Evolutionary conservation across 92 coral and sea anemone species (phyloP), one percentile per base, ranked within the genome.

Genomic region (Paragorgia papillata): DNA sequence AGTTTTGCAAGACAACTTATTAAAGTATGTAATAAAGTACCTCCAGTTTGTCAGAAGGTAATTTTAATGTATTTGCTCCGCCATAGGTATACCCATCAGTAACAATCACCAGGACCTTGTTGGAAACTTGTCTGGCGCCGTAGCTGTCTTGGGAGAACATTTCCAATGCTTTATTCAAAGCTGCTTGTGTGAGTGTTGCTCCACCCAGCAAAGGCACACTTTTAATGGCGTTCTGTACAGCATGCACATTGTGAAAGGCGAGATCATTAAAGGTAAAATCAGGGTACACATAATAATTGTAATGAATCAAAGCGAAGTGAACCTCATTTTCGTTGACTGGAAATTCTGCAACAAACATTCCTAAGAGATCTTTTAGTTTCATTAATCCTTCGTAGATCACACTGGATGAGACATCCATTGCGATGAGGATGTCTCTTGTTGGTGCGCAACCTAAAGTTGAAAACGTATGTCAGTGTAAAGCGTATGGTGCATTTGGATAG

Each of bases 51-150:
- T 6, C 7, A 2, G 53, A 2, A 4, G 83, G 86, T 10, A 22
- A 33, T 40, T 55, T 59, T 29, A 89, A 31, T 3, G 81, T 43
- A 22, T 46, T 41, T 15, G 62, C 39, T 12, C 88, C 88, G 25
- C 83, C 85, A 61, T 66, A 63, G 28, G 77, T 86, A 10, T 46
- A 67, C 17, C 88, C 90, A 49, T 86, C 88, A 24, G 93, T 86
- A 41, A 86, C 43, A 63, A 89, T 27, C 20, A 86, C 79, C 17
- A 70, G 80, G 10, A 83, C 83, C 6, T 87, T 81, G 14, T 62
- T 33, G 4, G 64, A 83, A 33, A 32, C 46, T 34, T 57, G 2
- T 28, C 90, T 83, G 22, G 74, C 74, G 21, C 88, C 77, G 10
- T 83, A 53, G 15, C 34, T 41, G 53, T n/a, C 53, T 7, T 15